These are phyloP conservation scores for Cerastoderma edule DNA, from an alignment of 2,888 invertebrate species.

Conservation along the genomic window DNA sequence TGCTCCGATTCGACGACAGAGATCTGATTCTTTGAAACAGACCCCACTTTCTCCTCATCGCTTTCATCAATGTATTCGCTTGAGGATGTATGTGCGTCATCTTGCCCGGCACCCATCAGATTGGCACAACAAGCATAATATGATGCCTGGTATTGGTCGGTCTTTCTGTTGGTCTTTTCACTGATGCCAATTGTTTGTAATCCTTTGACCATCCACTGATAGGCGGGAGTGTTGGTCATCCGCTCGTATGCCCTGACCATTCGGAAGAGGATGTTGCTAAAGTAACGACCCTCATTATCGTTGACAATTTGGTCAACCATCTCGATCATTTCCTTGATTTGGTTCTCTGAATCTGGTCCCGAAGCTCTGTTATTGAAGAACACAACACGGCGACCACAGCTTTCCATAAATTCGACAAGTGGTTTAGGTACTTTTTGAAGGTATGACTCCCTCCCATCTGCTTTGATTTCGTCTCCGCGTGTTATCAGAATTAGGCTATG, in stretches of 20 bases:
- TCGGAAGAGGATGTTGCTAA: slow-evolving; percentile 20
- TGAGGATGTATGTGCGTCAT: too few relatives aligned
- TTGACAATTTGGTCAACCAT: slow-evolving; percentile 1
- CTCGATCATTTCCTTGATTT: slow-evolving; percentile 6
- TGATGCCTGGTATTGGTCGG: too few relatives aligned
- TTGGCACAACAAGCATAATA: too few relatives aligned
- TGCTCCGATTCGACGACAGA: too few relatives aligned
- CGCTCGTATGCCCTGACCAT: slow-evolving; percentile 21
- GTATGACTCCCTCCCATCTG: background rate
- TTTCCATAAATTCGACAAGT: slow-evolving; percentile 10
- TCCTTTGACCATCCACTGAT: too few relatives aligned
- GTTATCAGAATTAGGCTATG: slow-evolving; percentile 31
- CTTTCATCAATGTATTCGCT: too few relatives aligned
- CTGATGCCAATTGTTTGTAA: too few relatives aligned
- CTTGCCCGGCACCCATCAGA: too few relatives aligned
- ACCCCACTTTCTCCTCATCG: too few relatives aligned
- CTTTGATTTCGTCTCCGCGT: slow-evolving; percentile 22
- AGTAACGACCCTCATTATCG: slow-evolving; percentile 13
- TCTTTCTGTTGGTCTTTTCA: too few relatives aligned
- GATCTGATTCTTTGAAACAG: too few relatives aligned
- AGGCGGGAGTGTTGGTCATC: too few relatives aligned
- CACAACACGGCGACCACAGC: slow-evolving; percentile 20
- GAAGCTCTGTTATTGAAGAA: slow-evolving; percentile 28
- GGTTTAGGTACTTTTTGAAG: background rate
- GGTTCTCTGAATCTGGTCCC: slow-evolving; percentile 3